These are phyloP conservation scores for Asarcornis scutulata DNA, from an alignment of 2,113 vertebrate genomes.

Conservation along the genomic window DNA sequence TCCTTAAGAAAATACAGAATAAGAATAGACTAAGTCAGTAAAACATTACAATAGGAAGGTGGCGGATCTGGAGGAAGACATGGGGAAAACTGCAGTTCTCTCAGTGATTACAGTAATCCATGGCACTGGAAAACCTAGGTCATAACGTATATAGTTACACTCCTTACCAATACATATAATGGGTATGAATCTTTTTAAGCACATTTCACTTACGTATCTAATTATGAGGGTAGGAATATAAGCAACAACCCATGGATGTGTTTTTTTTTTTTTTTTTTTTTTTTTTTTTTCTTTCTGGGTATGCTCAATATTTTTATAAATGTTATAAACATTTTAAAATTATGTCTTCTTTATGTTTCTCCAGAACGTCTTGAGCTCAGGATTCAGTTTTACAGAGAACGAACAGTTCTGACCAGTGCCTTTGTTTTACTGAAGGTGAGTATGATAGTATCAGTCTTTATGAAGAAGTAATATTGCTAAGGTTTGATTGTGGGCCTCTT, in stretches of 20 bases:
- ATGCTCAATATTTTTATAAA: neutral
- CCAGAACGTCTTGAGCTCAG: neutral
- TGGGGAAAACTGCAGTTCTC: neutral
- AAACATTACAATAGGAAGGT: neutral
- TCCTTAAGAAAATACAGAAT: neutral
- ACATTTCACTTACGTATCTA: neutral
- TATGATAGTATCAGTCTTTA: neutral
- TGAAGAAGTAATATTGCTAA: neutral
- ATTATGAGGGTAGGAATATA: neutral
- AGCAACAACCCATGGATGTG: neutral
- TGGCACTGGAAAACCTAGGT: neutral
- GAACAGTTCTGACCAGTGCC: neutral
- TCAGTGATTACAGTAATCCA: fast-evolving
- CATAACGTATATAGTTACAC: fast-evolving
- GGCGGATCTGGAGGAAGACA: neutral
- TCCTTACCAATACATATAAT: neutral
- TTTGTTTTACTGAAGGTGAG: neutral
- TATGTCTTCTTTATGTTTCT: neutral
- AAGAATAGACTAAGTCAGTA: neutral
- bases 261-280: fast-evolving
- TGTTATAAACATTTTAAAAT: neutral
- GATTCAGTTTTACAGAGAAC: neutral
- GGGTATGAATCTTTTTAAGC: neutral
- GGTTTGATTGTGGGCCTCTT: neutral
- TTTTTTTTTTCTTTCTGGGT: neutral